Evolutionary conservation across 2,888 invertebrate species (phyloP), one percentile per base, ranked within the genome.

Genomic region (Pogonocherus hispidulus): DNA sequence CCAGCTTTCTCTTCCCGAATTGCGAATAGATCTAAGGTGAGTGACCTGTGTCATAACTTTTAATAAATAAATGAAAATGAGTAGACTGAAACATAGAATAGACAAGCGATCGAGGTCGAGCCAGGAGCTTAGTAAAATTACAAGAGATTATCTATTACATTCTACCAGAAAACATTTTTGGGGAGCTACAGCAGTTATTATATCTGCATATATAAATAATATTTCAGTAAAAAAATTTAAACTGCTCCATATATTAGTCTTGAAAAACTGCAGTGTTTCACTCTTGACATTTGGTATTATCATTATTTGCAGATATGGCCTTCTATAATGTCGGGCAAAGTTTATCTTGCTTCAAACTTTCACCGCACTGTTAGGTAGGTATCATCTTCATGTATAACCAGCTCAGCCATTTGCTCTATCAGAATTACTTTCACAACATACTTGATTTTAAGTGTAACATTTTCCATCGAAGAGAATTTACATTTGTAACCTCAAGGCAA

Each of bases 341-440:
- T 37, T 56, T 37, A 14, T 14, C 11, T 23, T 57, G 19, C 46
- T n/a, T 35, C n/a, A n/a, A 18, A 59, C 59, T 59, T 59, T 59
- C 59, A 47, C 59, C 35, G n/a, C n/a, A 32, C 16, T 47, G 32
- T 59, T 59, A 59, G 47, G 59, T 32, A 41, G 32, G 41, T 41
- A 41, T 41, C 41, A 59, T 59, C 59, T 23, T 47, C 46, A 23
- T 44, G 47, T 23, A 14, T 20, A 20, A 32, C 19, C 46, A 59
- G 19, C 46, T 59, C 47, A 18, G 32, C 32, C 23, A 59, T 47
- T 59, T 59, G 32, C 32, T 27, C 19, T 18, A 19, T 59, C 47
- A 8, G 47, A 47, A 47, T 49, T 18, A 35, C 59, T 59, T 59
- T 59, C 59, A 59, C 59, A 49, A 47, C 14, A n/a, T 16, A 19